Evolutionary conservation across 2,113 vertebrate species (phyloP).

Genomic region (Hippocampus barbouri): DNA sequence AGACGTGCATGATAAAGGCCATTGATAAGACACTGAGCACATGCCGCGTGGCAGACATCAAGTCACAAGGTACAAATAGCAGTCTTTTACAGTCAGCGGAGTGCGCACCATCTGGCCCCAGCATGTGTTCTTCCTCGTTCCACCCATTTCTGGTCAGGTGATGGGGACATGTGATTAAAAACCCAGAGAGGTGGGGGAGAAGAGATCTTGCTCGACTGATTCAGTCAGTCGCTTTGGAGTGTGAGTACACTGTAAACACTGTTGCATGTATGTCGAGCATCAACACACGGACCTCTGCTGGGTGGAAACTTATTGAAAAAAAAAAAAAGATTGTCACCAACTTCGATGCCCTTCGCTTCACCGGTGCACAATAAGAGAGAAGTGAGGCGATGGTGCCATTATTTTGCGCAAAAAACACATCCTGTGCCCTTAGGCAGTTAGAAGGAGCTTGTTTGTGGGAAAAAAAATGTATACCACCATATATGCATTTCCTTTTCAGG

Average conservation of each 20-base stretch:
- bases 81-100: slow-evolving; percentile 10
- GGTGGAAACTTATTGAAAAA: neutral
- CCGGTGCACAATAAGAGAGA: slow-evolving; percentile 23
- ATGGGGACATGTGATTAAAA: slow-evolving; percentile 46
- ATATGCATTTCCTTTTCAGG: slow-evolving; percentile 54
- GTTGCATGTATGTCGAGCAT: slow-evolving; percentile 5
- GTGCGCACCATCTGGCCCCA: slow-evolving; percentile 43
- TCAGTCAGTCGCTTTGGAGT: slow-evolving; percentile 3
- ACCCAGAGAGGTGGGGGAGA: slow-evolving; percentile 4
- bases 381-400: slow-evolving; percentile 31
- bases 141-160: slow-evolving; percentile 62
- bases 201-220: neutral
- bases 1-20: neutral
- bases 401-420: slow-evolving; percentile 56
- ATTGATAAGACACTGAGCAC: slow-evolving; percentile 12
- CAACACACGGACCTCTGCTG: neutral
- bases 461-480: slow-evolving; percentile 1
- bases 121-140: slow-evolving; percentile 51
- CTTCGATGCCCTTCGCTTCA: slow-evolving; percentile 27
- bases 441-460: slow-evolving; percentile 12
- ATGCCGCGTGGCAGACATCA: slow-evolving; percentile 9
- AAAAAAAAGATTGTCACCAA: slow-evolving; percentile 16
- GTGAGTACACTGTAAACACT: slow-evolving; percentile 11
- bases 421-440: slow-evolving; percentile 52
- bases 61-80: slow-evolving; percentile 32